These are phyloP conservation scores for Melanostoma mellinum DNA, from an alignment of 2,888 invertebrate species.

Conservation along the genomic window DNA sequence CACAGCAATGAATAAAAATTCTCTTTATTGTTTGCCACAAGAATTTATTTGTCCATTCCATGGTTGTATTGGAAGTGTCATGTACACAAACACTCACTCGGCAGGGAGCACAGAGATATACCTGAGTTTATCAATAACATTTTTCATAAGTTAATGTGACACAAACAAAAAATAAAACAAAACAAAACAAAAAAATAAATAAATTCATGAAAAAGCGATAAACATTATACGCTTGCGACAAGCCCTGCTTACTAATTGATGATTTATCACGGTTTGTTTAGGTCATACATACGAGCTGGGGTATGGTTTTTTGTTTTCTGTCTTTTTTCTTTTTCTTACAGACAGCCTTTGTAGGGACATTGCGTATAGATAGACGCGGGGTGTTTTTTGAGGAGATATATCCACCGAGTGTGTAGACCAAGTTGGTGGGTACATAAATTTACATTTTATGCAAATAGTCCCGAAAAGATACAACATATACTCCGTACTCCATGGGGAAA, in stretches of 20 bases:
- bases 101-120: background rate
- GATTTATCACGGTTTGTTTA: slow-evolving; percentile 67
- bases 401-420: too few species aligned
- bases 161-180: slow-evolving; percentile 18
- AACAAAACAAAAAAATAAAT: slow-evolving; percentile 14
- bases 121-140: slow-evolving; percentile 50
- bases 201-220: slow-evolving; percentile 40
- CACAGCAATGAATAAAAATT: slow-evolving; percentile 17
- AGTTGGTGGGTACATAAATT: too few species aligned
- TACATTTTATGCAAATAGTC: too few species aligned
- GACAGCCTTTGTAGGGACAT: background rate
- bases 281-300: slow-evolving; percentile 52
- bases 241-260: slow-evolving; percentile 65
- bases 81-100: slow-evolving; percentile 4
- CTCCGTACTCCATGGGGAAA: too few species aligned
- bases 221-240: slow-evolving; percentile 33
- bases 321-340: background rate
- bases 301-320: slow-evolving; percentile 33
- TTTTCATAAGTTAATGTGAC: slow-evolving; percentile 56
- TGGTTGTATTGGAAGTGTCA: slow-evolving; percentile 19
- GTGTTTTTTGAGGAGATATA: too few species aligned
- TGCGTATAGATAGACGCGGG: too few species aligned
- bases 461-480: too few species aligned
- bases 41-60: slow-evolving; percentile 4
- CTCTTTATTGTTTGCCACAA: slow-evolving; percentile 33